A percentile compares a stretch with the other conserved stretches of the same genome.
These are phyloP conservation scores for Hetaerina titia DNA, from an alignment of 2,888 invertebrate genomes.

Conservation along the genomic window DNA sequence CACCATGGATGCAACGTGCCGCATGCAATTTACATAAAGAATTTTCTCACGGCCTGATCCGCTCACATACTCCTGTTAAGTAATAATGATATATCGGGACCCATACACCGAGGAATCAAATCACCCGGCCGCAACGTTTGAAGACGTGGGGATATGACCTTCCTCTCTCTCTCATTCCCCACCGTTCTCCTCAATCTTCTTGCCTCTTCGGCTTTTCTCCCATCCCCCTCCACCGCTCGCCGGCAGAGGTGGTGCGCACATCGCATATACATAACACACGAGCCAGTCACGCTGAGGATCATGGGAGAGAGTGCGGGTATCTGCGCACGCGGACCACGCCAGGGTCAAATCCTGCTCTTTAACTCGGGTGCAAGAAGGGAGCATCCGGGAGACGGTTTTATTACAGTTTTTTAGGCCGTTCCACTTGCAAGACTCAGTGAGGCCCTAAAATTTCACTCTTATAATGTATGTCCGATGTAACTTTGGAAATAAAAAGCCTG, in stretches of 20 bases:
- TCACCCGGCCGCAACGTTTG: not conserved
- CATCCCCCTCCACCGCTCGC: not conserved
- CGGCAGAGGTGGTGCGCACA: not conserved
- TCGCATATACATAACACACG: not conserved
- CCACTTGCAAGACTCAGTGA: not conserved
- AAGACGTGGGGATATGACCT: not conserved
- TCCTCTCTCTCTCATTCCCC: not conserved
- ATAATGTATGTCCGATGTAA: not conserved
- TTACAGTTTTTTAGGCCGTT: not conserved
- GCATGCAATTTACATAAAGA: slow-evolving; percentile 44
- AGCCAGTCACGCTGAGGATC: slow-evolving; percentile 23
- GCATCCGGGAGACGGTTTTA: slow-evolving; percentile 18
- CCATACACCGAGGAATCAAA: slow-evolving; percentile 53
- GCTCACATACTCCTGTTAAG: not conserved
- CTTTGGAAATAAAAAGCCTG: not conserved
- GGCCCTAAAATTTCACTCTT: not conserved
- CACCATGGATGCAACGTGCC: not conserved
- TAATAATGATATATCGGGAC: slow-evolving; percentile 48
- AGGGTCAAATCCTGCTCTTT: slow-evolving; percentile 46
- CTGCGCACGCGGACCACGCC: not conserved
- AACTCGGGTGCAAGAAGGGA: not conserved
- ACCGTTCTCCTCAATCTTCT: not conserved
- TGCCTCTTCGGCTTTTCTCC: not conserved
- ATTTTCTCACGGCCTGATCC: slow-evolving; percentile 43
- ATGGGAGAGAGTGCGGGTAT: not conserved